These are phyloP conservation scores for Cherax quadricarinatus DNA, from an alignment of 1,140 invertebrate genomes.

Conservation along the genomic window DNA sequence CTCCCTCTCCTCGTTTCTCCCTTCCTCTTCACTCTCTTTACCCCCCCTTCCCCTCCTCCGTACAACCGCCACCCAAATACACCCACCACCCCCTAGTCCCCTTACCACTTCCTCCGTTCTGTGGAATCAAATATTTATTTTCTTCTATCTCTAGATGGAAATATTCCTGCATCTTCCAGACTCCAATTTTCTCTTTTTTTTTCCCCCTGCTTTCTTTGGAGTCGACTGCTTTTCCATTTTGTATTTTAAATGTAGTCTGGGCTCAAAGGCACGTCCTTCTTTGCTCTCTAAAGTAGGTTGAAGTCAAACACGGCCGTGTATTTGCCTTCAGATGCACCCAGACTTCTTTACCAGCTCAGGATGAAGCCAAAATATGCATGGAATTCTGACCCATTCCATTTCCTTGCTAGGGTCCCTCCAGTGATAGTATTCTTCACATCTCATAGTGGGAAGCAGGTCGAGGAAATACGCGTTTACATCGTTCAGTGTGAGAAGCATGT, in stretches of 20 bases:
- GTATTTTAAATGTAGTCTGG: conserved; percentile 1
- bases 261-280: neutral
- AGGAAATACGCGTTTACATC: too few species aligned
- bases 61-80: too few species aligned
- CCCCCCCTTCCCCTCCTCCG: neutral
- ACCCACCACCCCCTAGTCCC: too few species aligned
- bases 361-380: neutral
- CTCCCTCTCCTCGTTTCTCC: neutral
- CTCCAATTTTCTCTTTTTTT: neutral
- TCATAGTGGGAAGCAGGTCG: too few species aligned
- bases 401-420: neutral
- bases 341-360: neutral
- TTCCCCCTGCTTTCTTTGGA: neutral
- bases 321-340: conserved; percentile 1
- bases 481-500: too few species aligned
- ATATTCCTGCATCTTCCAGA: neutral
- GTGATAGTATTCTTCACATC: too few species aligned
- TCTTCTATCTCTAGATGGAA: neutral
- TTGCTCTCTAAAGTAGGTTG: neutral
- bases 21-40: neutral
- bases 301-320: neutral
- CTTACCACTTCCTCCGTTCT: neutral
- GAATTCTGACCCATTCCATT: neutral
- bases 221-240: neutral
- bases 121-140: conserved; percentile 1